Evolutionary conservation across 2,888 invertebrate genomes (phyloP), one percentile per base, ranked within the genome.

Genomic region (Apamea anceps): DNA sequence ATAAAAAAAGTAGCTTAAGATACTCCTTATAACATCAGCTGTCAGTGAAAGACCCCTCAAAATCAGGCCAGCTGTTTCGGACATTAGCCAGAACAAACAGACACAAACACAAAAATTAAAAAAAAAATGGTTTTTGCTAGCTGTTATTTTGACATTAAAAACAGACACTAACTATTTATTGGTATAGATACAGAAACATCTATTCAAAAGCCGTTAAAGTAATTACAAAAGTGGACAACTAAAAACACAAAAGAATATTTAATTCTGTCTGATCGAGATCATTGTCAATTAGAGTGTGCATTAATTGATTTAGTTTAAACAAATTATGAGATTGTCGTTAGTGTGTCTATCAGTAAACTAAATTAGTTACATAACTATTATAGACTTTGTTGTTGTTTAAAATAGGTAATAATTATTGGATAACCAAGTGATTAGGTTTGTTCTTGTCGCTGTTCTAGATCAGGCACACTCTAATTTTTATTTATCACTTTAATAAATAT

Each of bases 281-380:
- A 54, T 37, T 0, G 0, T 71, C 37, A 66, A 78, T 60, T 71
- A 66, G 45, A 60, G 63, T 25, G 70, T 57, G 48, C 28, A 0
- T 60, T 77, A 82, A 72, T 77, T 82, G 25, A n/a, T 79, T 66
- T 18, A 18, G 18, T 57, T 71, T 28, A 21, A 48, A 48, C 45
- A 48, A 25, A 75, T 25, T 48, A 66, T 21, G 13, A 60, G n/a
- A 81, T 81, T 60, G 48, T 63, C 2, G 0, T 65, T 66, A 60
- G 15, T n/a, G 10, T 3, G 15, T 63, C 48, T 77, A 70, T 82
- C 70, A 82, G 65, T 65, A 21, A 51, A 51, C 18, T 18, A 6
- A 6, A 18, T 51, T 51, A 21, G 18, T 77, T 77, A 60, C 6
- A 6, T 65, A 82, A 77, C 21, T 42, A 51, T 65, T 28, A 65